phyloP scores from a whole-genome alignment of 2,797 vertebrate genomes.

The Pyrocephalus nanus region DNA sequence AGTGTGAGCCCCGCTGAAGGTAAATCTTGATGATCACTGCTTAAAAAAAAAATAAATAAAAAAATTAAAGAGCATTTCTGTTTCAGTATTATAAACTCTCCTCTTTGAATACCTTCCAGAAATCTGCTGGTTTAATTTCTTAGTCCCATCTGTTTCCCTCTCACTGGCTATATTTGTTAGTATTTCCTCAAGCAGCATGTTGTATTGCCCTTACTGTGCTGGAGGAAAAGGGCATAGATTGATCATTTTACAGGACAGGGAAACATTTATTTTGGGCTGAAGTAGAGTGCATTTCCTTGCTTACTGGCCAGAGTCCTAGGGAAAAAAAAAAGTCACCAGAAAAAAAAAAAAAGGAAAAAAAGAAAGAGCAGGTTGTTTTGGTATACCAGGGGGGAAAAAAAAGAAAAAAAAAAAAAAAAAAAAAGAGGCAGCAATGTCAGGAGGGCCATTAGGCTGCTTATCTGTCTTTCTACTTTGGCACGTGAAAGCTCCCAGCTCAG shows the following conservation, averaged over 20 bases:
- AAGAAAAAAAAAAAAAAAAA: not conserved
- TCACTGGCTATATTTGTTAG: conserved; percentile 82
- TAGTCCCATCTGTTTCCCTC: conserved; percentile 82
- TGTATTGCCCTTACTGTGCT: conserved; percentile 76
- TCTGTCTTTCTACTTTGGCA: conserved; percentile 86
- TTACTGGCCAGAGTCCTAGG: conserved; percentile 62
- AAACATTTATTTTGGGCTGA: conserved; percentile 72
- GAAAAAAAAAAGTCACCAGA: not conserved
- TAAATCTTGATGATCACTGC: conserved; percentile 62
- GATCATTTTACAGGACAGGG: conserved; percentile 79
- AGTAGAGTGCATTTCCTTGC: conserved; percentile 45
- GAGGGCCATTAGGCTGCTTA: conserved; percentile 87
- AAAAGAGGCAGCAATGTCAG: conserved; percentile 78
- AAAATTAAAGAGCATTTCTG: conserved; percentile 74
- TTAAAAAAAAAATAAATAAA: conserved; percentile 54
- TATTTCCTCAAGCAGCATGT: conserved; percentile 81
- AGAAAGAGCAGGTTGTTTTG: conserved; percentile 50
- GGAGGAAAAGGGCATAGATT: conserved; percentile 77
- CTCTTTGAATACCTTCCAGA: conserved; percentile 79
- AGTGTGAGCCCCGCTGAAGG: conserved; percentile 30
- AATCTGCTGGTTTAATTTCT: conserved; percentile 83
- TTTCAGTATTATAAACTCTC: conserved; percentile 73
- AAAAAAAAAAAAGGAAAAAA: not conserved
- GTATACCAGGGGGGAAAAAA: not conserved
- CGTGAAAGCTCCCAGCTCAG: conserved; percentile 81